A percentile compares a stretch with the other conserved stretches of the same genome.
Conservation (phyloP, 2,113 vertebrate species). For the Dicaeum eximium region DNA sequence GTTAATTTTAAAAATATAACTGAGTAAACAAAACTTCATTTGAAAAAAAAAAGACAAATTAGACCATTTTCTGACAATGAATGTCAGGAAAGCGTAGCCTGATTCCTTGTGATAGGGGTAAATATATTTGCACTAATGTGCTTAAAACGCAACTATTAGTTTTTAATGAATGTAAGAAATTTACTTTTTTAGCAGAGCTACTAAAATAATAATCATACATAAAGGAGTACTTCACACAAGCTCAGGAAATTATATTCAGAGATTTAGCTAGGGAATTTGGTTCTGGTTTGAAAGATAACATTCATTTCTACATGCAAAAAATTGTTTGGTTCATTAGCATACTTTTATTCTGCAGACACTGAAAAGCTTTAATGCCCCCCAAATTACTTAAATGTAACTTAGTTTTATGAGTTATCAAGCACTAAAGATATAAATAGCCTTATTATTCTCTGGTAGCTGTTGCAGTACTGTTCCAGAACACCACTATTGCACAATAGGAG, state of each 20-base stretch:
- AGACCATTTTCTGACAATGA: constrained; percentile 15
- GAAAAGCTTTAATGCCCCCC: constrained; percentile 57
- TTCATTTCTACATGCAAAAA: constrained; percentile 61
- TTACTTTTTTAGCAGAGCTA: constrained; percentile 51
- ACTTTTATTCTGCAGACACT: constrained; percentile 60
- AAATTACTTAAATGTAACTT: constrained; percentile 56
- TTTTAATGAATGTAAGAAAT: constrained; percentile 63
- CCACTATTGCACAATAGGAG: constrained; percentile 20
- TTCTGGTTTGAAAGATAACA: constrained; percentile 75
- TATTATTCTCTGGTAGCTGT: constrained; percentile 40
- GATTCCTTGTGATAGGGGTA: constrained; percentile 31
- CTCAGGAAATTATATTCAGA: constrained; percentile 66
- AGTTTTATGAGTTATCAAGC: constrained; percentile 64
- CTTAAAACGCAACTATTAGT: constrained; percentile 56
- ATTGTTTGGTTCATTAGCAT: constrained; percentile 66
- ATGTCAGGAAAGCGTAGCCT: neutral
- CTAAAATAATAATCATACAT: constrained; percentile 61
- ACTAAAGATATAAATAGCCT: constrained; percentile 46
- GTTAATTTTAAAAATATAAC: neutral
- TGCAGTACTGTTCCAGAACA: neutral
- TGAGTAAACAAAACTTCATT: constrained; percentile 19
- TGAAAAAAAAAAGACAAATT: neutral
- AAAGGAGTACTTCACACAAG: constrained; percentile 43
- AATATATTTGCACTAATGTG: constrained; percentile 34
- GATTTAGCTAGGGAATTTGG: constrained; percentile 65